Percentiles rank a stretch among this genome's conserved stretches.
phyloP scores from a whole-genome alignment of 2,888 invertebrate species.

The Clanis bilineata region DNA sequence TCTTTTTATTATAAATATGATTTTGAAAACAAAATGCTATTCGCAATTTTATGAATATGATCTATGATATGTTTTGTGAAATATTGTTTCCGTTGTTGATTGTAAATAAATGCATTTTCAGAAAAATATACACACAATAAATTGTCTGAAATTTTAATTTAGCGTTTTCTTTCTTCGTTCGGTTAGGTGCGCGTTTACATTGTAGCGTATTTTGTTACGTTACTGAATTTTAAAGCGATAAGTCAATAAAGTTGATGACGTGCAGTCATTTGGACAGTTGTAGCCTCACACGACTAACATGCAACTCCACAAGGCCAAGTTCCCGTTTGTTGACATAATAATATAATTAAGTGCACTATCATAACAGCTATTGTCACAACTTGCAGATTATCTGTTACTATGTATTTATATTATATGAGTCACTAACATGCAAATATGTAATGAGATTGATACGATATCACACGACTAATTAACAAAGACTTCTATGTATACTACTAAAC shows the following conservation, averaged over 20 bases:
- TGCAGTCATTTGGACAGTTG: constrained; percentile 70
- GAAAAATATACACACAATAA: constrained; percentile 73
- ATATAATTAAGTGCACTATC: constrained; percentile 76
- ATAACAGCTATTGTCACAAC: constrained; percentile 79
- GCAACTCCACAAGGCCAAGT: constrained; percentile 83
- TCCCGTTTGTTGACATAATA: constrained; percentile 76
- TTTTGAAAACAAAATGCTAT: constrained; percentile 66
- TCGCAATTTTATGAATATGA: constrained; percentile 65
- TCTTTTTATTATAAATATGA: constrained; percentile 50
- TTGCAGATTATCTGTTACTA: constrained; percentile 80
- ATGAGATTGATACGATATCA: constrained; percentile 70
- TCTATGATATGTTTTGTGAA: constrained; percentile 67
- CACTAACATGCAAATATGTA: constrained; percentile 83
- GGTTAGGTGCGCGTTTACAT: constrained; percentile 53
- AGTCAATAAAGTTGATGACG: constrained; percentile 80
- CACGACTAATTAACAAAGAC: constrained; percentile 75
- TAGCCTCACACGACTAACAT: constrained; percentile 81
- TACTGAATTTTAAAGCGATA: constrained; percentile 36
- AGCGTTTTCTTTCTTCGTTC: constrained; percentile 68
- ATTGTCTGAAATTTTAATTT: constrained; percentile 73
- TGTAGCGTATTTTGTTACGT: constrained; percentile 32
- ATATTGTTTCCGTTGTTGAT: constrained; percentile 75
- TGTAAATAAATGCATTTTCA: constrained; percentile 81
- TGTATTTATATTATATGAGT: constrained; percentile 82
- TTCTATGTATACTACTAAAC: no score